phyloP scores from a whole-genome alignment of 1,140 invertebrate species.

The Euwallacea similis region DNA sequence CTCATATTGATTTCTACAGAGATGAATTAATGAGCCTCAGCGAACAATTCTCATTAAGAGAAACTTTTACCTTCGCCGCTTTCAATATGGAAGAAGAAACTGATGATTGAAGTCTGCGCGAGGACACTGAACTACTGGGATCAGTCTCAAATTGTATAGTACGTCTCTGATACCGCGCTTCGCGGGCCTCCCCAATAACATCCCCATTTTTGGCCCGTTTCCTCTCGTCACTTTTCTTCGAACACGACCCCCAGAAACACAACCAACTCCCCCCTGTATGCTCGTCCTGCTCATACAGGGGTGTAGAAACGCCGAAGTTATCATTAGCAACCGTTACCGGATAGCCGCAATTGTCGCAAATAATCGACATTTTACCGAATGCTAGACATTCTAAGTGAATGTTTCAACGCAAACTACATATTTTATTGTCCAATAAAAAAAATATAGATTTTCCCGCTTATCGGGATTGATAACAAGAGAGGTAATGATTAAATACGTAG shows the following conservation, averaged over 20 bases:
- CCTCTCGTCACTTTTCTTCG: slow-evolving; percentile 5
- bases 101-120: slow-evolving; percentile 22
- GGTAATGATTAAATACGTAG: slow-evolving; percentile 32
- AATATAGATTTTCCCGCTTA: slow-evolving; percentile 32
- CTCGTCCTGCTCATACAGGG: slow-evolving; percentile 13
- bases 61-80: slow-evolving; percentile 20
- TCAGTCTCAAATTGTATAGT: slow-evolving; percentile 36
- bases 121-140: slow-evolving; percentile 27
- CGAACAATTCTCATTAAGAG: too few relatives aligned
- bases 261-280: slow-evolving; percentile 11
- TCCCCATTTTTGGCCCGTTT: slow-evolving; percentile 14
- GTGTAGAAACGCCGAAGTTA: slow-evolving; percentile 13
- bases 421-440: slow-evolving; percentile 31
- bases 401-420: slow-evolving; percentile 15
- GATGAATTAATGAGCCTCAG: too few relatives aligned
- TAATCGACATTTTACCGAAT: slow-evolving; percentile 20
- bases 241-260: slow-evolving; percentile 23
- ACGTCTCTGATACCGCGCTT: slow-evolving; percentile 31
- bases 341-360: slow-evolving; percentile 26
- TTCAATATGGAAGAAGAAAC: slow-evolving; percentile 33
- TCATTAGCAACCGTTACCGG: slow-evolving; percentile 19
- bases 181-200: slow-evolving; percentile 5
- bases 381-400: background rate
- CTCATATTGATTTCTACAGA: too few relatives aligned
- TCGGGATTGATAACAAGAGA: slow-evolving; percentile 25